Conservation (phyloP, 2,888 invertebrate species). For the Spodoptera littoralis region DNA sequence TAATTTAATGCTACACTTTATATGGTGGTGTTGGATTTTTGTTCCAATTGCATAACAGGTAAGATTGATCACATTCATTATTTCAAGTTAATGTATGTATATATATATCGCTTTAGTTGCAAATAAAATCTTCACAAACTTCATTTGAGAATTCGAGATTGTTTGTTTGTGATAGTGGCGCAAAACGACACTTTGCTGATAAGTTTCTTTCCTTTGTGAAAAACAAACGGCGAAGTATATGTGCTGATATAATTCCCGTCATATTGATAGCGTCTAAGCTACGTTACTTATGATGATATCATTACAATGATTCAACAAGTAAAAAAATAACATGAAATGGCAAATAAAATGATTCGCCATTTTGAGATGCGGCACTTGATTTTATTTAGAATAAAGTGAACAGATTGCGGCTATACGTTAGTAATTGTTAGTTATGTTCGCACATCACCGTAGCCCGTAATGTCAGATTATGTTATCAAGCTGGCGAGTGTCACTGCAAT, state of each 20-base stretch:
- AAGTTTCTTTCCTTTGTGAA: conserved; percentile 16
- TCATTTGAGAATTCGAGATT: conserved; percentile 21
- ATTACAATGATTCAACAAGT: conserved; percentile 1
- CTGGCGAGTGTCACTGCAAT: conserved; percentile 8
- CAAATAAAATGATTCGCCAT: not conserved
- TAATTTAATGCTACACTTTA: conserved; percentile 27
- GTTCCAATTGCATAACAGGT: conserved; percentile 43
- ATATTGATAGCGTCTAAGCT: conserved; percentile 9
- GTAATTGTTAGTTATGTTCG: not conserved
- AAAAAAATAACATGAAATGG: not conserved
- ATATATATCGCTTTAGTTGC: conserved; percentile 3
- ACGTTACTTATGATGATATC: conserved; percentile 5
- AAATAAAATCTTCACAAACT: conserved; percentile 4
- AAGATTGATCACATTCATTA: conserved; percentile 27
- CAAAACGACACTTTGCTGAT: conserved; percentile 24
- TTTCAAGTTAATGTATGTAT: conserved; percentile 10
- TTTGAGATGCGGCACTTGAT: not conserved
- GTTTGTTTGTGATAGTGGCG: conserved; percentile 17
- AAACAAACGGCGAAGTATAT: conserved; percentile 10
- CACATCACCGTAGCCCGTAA: not conserved
- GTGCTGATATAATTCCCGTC: conserved; percentile 18
- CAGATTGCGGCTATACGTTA: not conserved
- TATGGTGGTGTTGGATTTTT: conserved; percentile 44
- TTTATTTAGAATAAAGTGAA: not conserved
- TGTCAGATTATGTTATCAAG: conserved; percentile 12